Conservation (phyloP, 2,113 vertebrate genomes). For the Corythornis vintsioides region DNA sequence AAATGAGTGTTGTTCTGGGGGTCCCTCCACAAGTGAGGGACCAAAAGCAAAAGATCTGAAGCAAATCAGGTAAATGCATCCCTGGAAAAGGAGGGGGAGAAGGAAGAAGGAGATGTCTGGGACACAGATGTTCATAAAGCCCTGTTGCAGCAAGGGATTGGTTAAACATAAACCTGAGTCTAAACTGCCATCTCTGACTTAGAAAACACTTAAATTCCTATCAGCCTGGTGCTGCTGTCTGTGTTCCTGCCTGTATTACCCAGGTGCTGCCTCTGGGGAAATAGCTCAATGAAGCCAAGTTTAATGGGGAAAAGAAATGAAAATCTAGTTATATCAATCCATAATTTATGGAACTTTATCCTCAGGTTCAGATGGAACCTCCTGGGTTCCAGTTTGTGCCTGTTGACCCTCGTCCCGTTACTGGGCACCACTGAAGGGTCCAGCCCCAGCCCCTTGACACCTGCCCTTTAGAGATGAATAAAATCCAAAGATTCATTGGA, state of each 20-base stretch:
- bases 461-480: not conserved
- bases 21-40: not conserved
- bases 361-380: not conserved
- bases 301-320: not conserved
- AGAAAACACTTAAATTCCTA: not conserved
- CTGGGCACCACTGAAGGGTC: not conserved
- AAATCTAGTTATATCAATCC: not conserved
- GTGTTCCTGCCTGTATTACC: not conserved
- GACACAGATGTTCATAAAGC: not conserved
- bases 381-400: not conserved
- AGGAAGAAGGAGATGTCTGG: not conserved
- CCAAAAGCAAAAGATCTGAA: not conserved
- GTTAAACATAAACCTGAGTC: not conserved
- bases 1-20: not conserved
- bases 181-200: not conserved
- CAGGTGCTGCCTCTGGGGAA: not conserved
- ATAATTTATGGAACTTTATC: not conserved
- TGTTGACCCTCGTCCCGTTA: not conserved
- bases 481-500: not conserved
- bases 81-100: not conserved
- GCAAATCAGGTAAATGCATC: not conserved
- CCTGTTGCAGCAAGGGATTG: not conserved
- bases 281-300: not conserved
- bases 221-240: not conserved
- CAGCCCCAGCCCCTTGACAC: not conserved